Evolutionary conservation across 1,140 invertebrate species (phyloP).

Genomic region (Papilio dardanus): DNA sequence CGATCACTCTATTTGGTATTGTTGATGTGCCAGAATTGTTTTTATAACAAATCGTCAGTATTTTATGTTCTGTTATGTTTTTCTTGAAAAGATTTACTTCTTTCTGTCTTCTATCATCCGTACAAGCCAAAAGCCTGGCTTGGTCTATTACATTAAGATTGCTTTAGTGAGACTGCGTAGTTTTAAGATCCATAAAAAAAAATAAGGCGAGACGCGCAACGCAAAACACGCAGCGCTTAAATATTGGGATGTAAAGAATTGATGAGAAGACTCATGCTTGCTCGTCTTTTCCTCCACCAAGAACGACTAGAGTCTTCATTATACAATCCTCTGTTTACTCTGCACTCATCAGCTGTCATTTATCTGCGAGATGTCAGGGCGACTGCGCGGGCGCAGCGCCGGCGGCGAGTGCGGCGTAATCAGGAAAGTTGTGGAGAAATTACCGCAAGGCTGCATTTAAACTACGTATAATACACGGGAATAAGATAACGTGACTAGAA

Average conservation of each 20-base stretch:
- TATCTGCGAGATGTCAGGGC: neutral
- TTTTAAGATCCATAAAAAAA: no score
- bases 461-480: slow-evolving; percentile 29
- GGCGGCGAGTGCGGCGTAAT: neutral
- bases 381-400: neutral
- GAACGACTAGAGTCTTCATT: neutral
- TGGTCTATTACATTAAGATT: no score
- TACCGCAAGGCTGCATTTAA: slow-evolving; percentile 37
- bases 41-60: neutral
- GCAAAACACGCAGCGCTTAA: no score
- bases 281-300: neutral
- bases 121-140: no score
- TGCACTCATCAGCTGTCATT: neutral
- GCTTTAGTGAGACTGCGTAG: no score
- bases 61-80: neutral
- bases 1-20: neutral
- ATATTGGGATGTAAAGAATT: no score
- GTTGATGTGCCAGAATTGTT: neutral
- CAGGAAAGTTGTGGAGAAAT: slow-evolving; percentile 28
- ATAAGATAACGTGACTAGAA: slow-evolving; percentile 31
- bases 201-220: no score
- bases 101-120: no score
- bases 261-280: neutral
- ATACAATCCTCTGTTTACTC: neutral
- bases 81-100: no score